Evolutionary conservation across 2,113 vertebrate species (phyloP).

Genomic region (Pristiophorus japonicus): DNA sequence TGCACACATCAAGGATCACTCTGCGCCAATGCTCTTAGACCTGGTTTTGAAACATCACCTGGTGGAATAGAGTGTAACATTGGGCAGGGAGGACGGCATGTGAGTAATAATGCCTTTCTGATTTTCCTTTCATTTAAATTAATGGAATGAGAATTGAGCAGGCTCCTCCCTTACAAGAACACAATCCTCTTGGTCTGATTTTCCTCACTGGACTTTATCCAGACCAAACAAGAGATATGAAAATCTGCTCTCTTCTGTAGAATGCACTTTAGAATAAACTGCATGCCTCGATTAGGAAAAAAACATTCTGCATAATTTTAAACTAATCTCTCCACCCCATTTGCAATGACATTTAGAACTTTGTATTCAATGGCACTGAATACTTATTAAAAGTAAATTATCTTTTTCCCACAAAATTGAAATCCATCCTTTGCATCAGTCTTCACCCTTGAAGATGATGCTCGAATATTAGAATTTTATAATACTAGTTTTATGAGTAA

Average conservation of each 20-base stretch:
- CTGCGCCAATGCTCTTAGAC: too few species aligned
- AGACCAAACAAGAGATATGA: background rate
- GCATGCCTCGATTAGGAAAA: background rate
- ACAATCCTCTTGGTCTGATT: background rate
- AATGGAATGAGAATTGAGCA: background rate
- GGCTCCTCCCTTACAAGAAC: background rate
- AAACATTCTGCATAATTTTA: background rate
- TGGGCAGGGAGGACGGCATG: background rate
- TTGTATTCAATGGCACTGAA: background rate
- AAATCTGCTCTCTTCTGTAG: background rate
- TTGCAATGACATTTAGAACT: background rate
- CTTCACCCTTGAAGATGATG: too few species aligned
- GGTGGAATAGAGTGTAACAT: background rate
- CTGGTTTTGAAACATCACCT: background rate
- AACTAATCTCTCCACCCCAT: background rate
- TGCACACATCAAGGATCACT: too few species aligned
- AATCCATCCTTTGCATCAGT: too few species aligned
- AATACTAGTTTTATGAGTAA: too few species aligned
- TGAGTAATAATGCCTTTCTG: background rate
- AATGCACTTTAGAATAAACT: background rate
- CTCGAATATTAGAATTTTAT: too few species aligned
- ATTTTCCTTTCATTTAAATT: background rate
- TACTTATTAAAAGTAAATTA: background rate
- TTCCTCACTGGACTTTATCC: background rate
- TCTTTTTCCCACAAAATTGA: background rate